Evolutionary conservation across 2,113 vertebrate genomes (phyloP).

Genomic region (Excalfactoria chinensis): DNA sequence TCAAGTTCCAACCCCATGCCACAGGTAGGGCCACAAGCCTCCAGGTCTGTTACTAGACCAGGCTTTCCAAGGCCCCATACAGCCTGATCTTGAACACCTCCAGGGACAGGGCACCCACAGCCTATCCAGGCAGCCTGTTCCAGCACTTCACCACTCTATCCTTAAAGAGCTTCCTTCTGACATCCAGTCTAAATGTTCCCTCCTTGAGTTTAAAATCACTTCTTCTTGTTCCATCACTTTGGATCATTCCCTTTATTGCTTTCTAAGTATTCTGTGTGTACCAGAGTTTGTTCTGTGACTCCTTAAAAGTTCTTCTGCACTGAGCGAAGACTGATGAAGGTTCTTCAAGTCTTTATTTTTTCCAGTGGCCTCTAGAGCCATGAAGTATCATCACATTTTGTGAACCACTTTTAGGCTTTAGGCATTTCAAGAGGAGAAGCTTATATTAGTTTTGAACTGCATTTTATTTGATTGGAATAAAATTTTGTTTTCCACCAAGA

Average conservation of each 20-base stretch:
- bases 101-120: too few relatives aligned
- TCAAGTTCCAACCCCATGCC: too few relatives aligned
- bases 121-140: too few relatives aligned
- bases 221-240: not conserved
- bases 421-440: not conserved
- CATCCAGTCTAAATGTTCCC: too few relatives aligned
- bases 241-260: fast-evolving
- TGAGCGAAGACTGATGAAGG: not conserved
- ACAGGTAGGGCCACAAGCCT: too few relatives aligned
- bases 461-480: not conserved
- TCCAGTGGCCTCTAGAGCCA: not conserved
- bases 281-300: not conserved
- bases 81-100: too few relatives aligned
- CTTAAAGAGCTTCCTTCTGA: too few relatives aligned
- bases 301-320: not conserved
- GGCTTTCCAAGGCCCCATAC: too few relatives aligned
- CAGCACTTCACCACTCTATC: too few relatives aligned
- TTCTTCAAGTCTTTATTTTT: not conserved
- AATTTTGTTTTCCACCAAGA: not conserved
- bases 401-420: not conserved
- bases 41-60: too few relatives aligned
- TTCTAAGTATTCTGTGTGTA: fast-evolving
- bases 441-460: not conserved
- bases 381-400: not conserved
- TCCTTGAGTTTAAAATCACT: too few relatives aligned